Evolutionary conservation across 2,797 vertebrate species (phyloP), one percentile per base, ranked within the genome.

Genomic region (Thaleichthys pacificus): DNA sequence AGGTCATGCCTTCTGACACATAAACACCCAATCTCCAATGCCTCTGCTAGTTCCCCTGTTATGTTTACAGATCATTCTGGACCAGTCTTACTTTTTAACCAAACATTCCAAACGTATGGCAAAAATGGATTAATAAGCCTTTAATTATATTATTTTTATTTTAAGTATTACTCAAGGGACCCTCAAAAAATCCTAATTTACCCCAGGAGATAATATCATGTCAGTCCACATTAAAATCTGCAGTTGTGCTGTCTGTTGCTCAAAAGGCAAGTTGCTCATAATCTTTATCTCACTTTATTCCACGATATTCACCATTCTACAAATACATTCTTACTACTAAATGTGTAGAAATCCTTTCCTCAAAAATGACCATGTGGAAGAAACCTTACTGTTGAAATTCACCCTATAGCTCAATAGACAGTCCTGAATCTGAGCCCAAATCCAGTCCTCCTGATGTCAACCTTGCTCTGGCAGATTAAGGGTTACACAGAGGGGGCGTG

Each of bases 401-500:
- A 47, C 2, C 42, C 42, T 47, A 47, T 47, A 47, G 42, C 42
- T 47, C 42, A 11, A 47, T 14, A 47, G 14, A 8, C 12, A 47
- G 22, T 28, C 2, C 8, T 62, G 12, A 62, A 62, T 17, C 15
- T 62, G 14, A 62, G 15, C 14, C 61, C 11, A 32, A 30, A 47
- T 62, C 61, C 2, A 6, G 26, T 28, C 19, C 17, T 17, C 26
- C 38, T 71, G 22, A 65, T 26, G 15, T 32, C 0, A 61, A 56
- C 66, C 60, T 35, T 17, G 42, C 28, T 75, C 42, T 70, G 78
- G 87, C 24, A 30, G 57, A 61, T 68, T 57, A 82, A 84, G 85
- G 82, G 85, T 88, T 87, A 88, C 78, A 78, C 30, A n/a, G 19
- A 67, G 74, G 76, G 81, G 76, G 79, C 58, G 26, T 75, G 72